Evolutionary conservation across 2,113 vertebrate species (phyloP), one percentile per base, ranked within the genome.

Genomic region (Carollia perspicillata): DNA sequence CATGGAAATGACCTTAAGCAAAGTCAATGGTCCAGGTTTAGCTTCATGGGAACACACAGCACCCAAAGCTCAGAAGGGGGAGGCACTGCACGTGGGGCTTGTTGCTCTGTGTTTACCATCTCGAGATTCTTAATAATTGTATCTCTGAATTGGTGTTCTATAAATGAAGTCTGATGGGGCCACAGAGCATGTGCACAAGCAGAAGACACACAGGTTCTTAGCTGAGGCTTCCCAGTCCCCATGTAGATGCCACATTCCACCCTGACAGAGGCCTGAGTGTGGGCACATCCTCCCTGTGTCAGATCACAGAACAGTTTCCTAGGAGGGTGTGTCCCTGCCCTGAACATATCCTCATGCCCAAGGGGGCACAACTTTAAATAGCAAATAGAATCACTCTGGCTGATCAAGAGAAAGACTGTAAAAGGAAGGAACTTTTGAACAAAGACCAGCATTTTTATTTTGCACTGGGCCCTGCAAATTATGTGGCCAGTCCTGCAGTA

Each of bases 201-300:
- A 74, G n/a, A 85, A 72, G 33, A 42, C 18, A 10, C 0, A 1
- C 3, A 2, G 23, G 28, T 10, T 77, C 84, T 26, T 30, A 14
- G 53, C n/a, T 2, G 3, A 0, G 0, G 55, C 40, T 33, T 90
- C 51, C 11, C 49, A 0, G 2, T 11, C 17, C 23, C 4, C 33
- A 6, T 6, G 33, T 4, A 12, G 35, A 28, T 22, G 40, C 51
- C 22, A 10, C 0, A 1, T 9, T 30, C 12, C 23, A 10, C 6
- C 35, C 63, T 0, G 0, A 49, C 20, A 65, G 13, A 23, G 26
- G 40, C 16, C 47, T 22, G 51, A 17, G 30, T 17, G 6, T 71
- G 1, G 23, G 20, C 40, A 47, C 12, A 3, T 9, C 28, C 35
- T 35, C 22, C 4, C 3, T 7, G 16, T 30, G 26, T 58, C 72